A percentile compares a stretch with the other conserved stretches of the same genome.
phyloP scores from a whole-genome alignment of 2,797 vertebrate species.

The Lacerta bilineata region DNA sequence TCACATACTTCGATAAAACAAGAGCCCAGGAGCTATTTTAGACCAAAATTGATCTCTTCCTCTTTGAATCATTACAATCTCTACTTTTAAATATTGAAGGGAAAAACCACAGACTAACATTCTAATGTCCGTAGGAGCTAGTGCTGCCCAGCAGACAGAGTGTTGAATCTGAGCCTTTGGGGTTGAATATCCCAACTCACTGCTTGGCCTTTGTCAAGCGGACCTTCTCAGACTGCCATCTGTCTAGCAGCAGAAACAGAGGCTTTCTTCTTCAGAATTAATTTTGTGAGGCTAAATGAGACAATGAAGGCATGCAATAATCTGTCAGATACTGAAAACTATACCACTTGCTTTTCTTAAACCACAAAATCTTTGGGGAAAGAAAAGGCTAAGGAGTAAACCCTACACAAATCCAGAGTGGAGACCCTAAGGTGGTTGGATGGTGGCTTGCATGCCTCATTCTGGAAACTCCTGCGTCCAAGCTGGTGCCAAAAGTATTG shows the following conservation, averaged over 20 bases:
- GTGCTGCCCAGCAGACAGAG: not conserved
- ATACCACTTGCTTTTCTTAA: not conserved
- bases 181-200: not conserved
- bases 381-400: no score
- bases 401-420: no score
- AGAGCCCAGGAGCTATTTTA: conserved; percentile 41
- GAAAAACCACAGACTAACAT: conserved; percentile 54
- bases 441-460: no score
- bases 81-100: conserved; percentile 44
- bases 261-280: not conserved
- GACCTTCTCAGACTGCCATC: not conserved
- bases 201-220: not conserved
- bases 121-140: not conserved
- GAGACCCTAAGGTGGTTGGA: no score
- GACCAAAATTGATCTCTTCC: conserved; percentile 58
- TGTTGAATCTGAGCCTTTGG: not conserved
- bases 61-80: conserved; percentile 43
- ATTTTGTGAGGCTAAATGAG: not conserved
- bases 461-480: no score
- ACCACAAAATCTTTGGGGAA: no score
- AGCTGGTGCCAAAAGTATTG: no score
- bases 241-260: not conserved
- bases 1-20: conserved; percentile 53
- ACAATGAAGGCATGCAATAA: not conserved
- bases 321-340: not conserved